Evolutionary conservation across 2,797 vertebrate species (phyloP).

Genomic region (Falco naumanni): DNA sequence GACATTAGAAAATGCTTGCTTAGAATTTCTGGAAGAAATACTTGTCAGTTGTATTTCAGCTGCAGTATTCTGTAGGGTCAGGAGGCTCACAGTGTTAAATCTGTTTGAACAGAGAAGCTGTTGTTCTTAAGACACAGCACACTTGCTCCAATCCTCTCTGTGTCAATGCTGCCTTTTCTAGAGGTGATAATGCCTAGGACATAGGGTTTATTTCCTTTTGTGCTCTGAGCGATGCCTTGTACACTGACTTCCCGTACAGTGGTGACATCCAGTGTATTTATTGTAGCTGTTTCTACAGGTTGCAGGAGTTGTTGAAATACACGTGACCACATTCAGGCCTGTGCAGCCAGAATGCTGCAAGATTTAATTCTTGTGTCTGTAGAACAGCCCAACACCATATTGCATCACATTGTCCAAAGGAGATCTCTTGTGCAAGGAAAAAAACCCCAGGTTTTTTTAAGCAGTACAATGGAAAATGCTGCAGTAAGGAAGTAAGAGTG

Average conservation of each 20-base stretch:
- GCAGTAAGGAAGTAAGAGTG: neutral
- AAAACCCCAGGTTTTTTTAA: neutral
- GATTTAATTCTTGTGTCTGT: neutral
- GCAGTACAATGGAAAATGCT: neutral
- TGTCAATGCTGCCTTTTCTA: neutral
- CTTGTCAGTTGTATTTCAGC: neutral
- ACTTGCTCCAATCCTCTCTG: fast-evolving
- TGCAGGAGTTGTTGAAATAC: neutral
- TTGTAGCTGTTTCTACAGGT: neutral
- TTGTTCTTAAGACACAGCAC: neutral
- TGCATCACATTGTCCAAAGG: neutral
- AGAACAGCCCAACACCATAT: neutral
- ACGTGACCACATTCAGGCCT: fast-evolving
- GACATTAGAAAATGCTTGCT: neutral
- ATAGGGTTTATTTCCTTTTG: neutral
- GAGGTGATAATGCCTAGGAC: neutral
- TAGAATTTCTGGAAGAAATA: neutral
- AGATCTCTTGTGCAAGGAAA: fast-evolving
- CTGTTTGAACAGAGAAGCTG: neutral
- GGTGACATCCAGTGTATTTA: neutral
- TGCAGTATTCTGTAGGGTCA: neutral
- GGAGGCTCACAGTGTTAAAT: neutral
- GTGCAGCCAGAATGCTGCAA: neutral
- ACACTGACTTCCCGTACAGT: fast-evolving
- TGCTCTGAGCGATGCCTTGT: neutral